Evolutionary conservation across 1,140 invertebrate species (phyloP), one percentile per base, ranked within the genome.

Genomic region (Brachionus manjavacas): DNA sequence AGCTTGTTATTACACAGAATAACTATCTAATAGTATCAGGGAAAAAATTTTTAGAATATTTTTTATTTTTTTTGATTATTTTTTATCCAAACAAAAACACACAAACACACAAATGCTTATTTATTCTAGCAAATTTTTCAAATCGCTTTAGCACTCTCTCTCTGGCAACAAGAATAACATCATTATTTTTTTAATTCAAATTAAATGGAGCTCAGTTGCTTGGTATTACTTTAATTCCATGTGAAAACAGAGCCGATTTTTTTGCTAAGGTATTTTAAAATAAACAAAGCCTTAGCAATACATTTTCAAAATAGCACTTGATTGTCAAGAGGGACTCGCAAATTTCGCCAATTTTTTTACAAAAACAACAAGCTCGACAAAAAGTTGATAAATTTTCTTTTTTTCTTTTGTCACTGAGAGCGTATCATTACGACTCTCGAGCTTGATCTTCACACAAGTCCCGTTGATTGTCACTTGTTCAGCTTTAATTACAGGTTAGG

Each of bases 401-500:
- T n/a, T n/a, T n/a, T n/a, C n/a, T n/a, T n/a, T n/a, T n/a, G n/a
- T n/a, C n/a, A n/a, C n/a, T n/a, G 31, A 68, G 31, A 68, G 31
- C 25, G 31, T 68, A 68, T 68, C 66, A 68, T 68, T 12, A 4
- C 25, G 25, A 31, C 66, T 68, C 66, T 68, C 39, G n/a, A 43
- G 43, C 70, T 41, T 74, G 70, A 74, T 74, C 70, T 74, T 74
- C 39, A 31, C 66, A 31, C 66, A 31, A 68, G 25, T 31, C 66
- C 66, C 25, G 66, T 74, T 43, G 70, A 41, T 74, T n/a, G 52
- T 23, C 52, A 60, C 52, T 60, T 60, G 52, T 60, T 43, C 70
- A 74, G 46, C 31, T 74, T 74, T 74, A 74, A 74, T 74, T 74
- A 74, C 35, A 74, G 31, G 70, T 74, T 74, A 28, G 6, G 25